These are phyloP conservation scores for Zeus faber DNA, from an alignment of 2,113 vertebrate genomes.

Conservation along the genomic window DNA sequence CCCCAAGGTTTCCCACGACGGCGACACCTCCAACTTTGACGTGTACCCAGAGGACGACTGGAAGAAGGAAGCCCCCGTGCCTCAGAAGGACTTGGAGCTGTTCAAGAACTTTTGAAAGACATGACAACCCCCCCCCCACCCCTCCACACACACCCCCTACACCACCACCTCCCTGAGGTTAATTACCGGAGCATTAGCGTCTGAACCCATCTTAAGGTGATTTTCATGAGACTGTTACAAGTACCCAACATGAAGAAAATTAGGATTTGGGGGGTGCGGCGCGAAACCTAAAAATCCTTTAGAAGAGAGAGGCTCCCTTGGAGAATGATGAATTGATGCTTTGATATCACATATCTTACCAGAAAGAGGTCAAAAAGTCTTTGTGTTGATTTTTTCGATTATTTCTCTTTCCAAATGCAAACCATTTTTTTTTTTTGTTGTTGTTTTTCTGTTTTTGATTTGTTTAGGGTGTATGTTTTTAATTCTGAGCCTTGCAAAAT, in stretches of 20 bases:
- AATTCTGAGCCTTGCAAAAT: slow-evolving; percentile 51
- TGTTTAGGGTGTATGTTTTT: neutral
- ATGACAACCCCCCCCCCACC: no score
- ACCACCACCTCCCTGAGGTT: neutral
- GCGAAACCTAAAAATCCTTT: neutral
- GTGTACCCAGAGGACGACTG: slow-evolving; percentile 90
- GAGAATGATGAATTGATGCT: slow-evolving; percentile 8
- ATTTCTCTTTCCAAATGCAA: slow-evolving; percentile 9
- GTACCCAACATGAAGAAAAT: slow-evolving; percentile 9
- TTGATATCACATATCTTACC: slow-evolving; percentile 26
- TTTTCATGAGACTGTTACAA: slow-evolving; percentile 15
- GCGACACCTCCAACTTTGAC: slow-evolving; percentile 97
- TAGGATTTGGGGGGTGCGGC: slow-evolving; percentile 1
- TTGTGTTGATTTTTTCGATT: slow-evolving; percentile 2
- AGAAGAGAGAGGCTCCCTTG: neutral
- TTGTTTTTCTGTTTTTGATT: slow-evolving; percentile 11
- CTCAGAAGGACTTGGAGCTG: slow-evolving; percentile 85
- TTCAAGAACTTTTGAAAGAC: slow-evolving; percentile 91
- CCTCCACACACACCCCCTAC: no score
- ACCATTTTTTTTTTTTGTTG: slow-evolving; percentile 12
- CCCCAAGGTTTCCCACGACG: slow-evolving; percentile 88
- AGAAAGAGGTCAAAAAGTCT: slow-evolving; percentile 11
- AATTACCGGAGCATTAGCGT: neutral
- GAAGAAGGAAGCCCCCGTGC: slow-evolving; percentile 80
- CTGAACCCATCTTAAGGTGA: neutral